These are phyloP conservation scores for Nymphalis c-album DNA, from an alignment of 2,888 invertebrate genomes.

Conservation along the genomic window DNA sequence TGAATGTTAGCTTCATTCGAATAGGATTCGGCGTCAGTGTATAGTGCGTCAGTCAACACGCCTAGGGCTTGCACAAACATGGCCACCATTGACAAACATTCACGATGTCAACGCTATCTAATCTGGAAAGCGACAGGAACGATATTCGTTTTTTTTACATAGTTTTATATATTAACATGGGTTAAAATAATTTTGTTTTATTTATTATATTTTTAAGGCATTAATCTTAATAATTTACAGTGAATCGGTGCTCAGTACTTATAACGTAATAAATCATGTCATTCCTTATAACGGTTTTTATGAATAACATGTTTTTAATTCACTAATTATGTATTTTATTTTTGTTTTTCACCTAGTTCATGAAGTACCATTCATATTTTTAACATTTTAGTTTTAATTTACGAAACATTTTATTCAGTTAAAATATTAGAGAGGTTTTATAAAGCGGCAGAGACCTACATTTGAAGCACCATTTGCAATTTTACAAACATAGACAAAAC, in stretches of 20 bases:
- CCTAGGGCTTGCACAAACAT: conserved; percentile 63
- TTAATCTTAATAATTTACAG: too few species aligned
- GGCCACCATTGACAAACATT: conserved; percentile 66
- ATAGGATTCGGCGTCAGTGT: conserved; percentile 14
- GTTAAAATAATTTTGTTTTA: too few species aligned
- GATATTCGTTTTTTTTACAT: conserved; percentile 41
- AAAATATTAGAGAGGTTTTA: not conserved
- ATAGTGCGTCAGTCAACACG: conserved; percentile 56
- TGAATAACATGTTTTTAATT: too few species aligned
- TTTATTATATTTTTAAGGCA: too few species aligned
- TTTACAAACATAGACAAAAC: not conserved
- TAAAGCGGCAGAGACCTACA: not conserved
- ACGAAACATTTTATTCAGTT: not conserved
- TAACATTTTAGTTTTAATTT: too few species aligned
- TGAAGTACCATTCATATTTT: too few species aligned
- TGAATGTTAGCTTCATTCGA: not conserved
- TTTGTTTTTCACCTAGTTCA: too few species aligned
- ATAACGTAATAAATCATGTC: too few species aligned
- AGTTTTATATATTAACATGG: too few species aligned
- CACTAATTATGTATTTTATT: too few species aligned
- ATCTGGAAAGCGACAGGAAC: conserved; percentile 63
- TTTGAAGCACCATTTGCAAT: conserved; percentile 3
- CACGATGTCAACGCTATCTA: conserved; percentile 67
- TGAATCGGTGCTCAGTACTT: too few species aligned
- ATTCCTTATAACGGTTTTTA: too few species aligned